Evolutionary conservation across 2,888 invertebrate species (phyloP).

Genomic region (Ormyrus labotus): DNA sequence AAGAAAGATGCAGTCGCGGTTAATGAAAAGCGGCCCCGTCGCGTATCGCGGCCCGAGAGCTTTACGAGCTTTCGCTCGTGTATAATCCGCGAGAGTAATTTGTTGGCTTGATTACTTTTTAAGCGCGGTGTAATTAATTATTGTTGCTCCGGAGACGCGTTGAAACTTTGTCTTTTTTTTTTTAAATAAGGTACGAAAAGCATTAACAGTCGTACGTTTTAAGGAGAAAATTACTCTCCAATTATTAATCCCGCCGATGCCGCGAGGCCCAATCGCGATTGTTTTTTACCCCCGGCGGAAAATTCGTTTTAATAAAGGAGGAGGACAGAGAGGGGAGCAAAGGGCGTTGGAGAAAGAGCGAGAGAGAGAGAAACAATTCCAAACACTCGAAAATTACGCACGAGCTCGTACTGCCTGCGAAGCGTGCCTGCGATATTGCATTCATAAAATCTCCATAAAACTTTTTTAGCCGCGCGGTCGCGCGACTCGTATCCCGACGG

Average conservation of each 20-base stretch:
- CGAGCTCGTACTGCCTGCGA: neutral
- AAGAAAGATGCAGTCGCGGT: neutral
- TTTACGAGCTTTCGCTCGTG: neutral
- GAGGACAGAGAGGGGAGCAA: no score
- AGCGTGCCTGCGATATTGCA: constrained; percentile 16
- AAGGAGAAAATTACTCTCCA: no score
- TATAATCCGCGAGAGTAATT: constrained; percentile 1
- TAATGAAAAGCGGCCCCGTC: neutral
- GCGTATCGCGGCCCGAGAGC: neutral
- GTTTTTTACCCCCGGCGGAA: no score
- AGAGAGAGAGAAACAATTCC: neutral
- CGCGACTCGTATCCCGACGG: no score
- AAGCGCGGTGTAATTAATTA: neutral
- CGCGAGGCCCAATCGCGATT: no score
- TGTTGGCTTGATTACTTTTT: constrained; percentile 5
- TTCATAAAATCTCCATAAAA: constrained; percentile 45
- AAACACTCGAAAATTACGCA: constrained; percentile 12
- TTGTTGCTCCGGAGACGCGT: neutral
- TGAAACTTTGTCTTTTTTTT: no score
- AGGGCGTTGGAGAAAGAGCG: neutral
- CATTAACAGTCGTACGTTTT: no score
- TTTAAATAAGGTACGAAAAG: no score
- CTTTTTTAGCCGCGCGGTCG: neutral
- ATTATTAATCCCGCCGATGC: no score
- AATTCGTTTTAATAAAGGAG: no score